These are phyloP conservation scores for Phallusia fumigata DNA, from an alignment of 23 tunicate species.

Conservation along the genomic window DNA sequence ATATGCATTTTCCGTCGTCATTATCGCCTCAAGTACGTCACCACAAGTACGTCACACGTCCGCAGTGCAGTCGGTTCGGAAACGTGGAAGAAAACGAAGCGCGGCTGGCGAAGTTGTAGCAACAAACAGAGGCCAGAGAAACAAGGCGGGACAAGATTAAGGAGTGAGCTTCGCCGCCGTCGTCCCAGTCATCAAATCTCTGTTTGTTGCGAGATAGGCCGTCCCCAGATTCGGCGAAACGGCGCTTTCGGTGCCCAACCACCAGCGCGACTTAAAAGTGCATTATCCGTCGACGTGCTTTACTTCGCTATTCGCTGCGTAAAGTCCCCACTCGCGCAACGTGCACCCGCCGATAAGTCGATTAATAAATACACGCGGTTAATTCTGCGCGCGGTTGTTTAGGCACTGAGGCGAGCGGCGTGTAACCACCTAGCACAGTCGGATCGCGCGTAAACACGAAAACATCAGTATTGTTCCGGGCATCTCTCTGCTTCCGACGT, in stretches of 20 bases:
- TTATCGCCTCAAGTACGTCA: not conserved
- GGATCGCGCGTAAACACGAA: constrained; percentile 5
- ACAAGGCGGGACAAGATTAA: constrained; percentile 15
- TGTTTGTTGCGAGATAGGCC: not conserved
- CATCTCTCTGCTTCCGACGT: not conserved
- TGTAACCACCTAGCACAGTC: not conserved
- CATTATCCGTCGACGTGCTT: constrained; percentile 3
- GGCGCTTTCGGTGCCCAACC: constrained; percentile 14
- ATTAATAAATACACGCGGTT: constrained; percentile 14
- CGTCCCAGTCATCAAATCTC: constrained; percentile 5
- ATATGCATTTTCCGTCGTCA: too few species aligned
- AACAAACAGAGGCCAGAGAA: not conserved
- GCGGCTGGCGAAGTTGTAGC: not conserved
- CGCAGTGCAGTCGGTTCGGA: not conserved
- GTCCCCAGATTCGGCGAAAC: constrained; percentile 17
- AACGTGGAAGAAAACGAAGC: not conserved
- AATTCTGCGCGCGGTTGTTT: constrained; percentile 1
- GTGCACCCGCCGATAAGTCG: constrained; percentile 9
- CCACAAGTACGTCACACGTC: not conserved
- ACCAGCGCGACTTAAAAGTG: constrained; percentile 11
- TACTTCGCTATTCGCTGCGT: not conserved
- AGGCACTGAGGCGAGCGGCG: not conserved
- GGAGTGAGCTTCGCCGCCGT: not conserved
- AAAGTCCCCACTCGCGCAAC: constrained; percentile 1
- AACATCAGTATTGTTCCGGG: constrained; percentile 7